phyloP scores from a whole-genome alignment of 2,113 vertebrate genomes.

The Microcebus lehilahytsara region DNA sequence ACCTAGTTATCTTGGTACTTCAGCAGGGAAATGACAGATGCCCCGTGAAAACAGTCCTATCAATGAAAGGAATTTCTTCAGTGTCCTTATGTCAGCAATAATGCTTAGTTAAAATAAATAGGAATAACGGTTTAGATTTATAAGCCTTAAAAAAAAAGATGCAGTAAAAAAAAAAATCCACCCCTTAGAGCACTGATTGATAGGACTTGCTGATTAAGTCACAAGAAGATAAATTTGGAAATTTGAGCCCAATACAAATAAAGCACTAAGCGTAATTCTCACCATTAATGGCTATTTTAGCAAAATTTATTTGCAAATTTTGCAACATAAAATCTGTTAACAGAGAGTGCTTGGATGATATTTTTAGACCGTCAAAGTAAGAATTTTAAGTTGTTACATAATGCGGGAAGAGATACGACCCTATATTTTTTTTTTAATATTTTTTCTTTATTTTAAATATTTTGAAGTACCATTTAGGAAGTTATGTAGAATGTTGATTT shows the following conservation, averaged over 20 bases:
- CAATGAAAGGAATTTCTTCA: neutral
- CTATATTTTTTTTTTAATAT: neutral
- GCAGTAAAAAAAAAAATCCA: neutral
- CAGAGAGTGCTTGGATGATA: neutral
- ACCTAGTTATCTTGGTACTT: neutral
- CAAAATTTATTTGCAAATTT: neutral
- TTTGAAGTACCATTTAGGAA: neutral
- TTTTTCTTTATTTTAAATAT: constrained; percentile 47
- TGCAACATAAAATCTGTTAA: neutral
- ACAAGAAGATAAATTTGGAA: neutral
- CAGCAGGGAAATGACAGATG: neutral
- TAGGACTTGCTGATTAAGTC: neutral
- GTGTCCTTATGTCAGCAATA: neutral
- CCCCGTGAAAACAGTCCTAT: neutral
- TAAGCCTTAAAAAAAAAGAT: neutral
- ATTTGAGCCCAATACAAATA: constrained; percentile 1
- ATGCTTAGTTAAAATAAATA: neutral
- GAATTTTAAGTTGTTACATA: neutral
- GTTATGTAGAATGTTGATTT: neutral
- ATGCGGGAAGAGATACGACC: neutral
- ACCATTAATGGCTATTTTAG: neutral
- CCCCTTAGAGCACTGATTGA: neutral
- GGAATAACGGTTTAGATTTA: neutral
- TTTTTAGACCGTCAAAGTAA: neutral
- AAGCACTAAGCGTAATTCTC: neutral